Evolutionary conservation across 2,113 vertebrate genomes (phyloP).

Genomic region (Ovibos moschatus): DNA sequence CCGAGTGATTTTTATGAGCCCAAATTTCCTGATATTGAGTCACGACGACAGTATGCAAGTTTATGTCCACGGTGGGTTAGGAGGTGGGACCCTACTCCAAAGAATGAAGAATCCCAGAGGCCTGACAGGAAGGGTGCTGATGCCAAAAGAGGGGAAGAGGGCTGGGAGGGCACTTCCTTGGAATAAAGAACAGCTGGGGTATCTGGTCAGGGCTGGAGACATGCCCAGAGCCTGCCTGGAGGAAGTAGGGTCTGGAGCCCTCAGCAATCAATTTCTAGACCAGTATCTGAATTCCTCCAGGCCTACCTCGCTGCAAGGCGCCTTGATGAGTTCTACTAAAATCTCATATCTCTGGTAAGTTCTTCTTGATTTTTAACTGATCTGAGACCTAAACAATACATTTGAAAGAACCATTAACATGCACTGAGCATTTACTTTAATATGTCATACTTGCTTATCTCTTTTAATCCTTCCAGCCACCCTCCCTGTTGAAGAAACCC

Average conservation of each 20-base stretch:
- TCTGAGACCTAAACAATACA: neutral
- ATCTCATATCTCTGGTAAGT: neutral
- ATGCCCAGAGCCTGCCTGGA: accelerated
- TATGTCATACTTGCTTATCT: neutral
- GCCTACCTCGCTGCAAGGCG: neutral
- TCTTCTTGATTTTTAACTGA: neutral
- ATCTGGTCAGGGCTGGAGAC: neutral
- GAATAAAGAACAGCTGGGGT: neutral
- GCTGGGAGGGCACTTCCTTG: neutral
- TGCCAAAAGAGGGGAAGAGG: neutral
- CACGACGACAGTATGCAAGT: neutral
- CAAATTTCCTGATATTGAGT: neutral
- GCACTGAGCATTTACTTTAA: neutral
- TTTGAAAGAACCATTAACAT: neutral
- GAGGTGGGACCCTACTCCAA: neutral
- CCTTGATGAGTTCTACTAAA: neutral
- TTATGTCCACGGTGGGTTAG: neutral
- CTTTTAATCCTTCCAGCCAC: neutral
- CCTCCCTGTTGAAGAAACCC: neutral
- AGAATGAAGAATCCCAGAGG: neutral
- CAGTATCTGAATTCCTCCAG: neutral
- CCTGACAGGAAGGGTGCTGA: neutral
- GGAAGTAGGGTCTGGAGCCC: neutral
- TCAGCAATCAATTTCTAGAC: neutral
- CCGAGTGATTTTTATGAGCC: neutral